These are phyloP conservation scores for Gnathonemus longibarbis DNA, from an alignment of 2,113 vertebrate species.

Conservation along the genomic window DNA sequence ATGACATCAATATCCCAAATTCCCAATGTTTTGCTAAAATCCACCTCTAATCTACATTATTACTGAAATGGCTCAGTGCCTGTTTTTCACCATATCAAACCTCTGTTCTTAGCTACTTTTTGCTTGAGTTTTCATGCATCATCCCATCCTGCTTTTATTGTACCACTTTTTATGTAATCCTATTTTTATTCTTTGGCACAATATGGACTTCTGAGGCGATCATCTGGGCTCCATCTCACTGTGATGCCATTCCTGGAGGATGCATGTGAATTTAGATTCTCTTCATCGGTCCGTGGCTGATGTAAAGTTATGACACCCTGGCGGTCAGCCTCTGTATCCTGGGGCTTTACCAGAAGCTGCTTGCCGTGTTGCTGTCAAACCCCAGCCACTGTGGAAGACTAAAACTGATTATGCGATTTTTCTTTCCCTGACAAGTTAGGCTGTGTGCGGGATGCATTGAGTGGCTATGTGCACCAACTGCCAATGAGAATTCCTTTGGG, in stretches of 20 bases:
- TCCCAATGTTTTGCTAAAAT: conserved; percentile 31
- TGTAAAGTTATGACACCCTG: not conserved
- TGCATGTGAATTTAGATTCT: conserved; percentile 46
- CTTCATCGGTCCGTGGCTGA: conserved; percentile 12
- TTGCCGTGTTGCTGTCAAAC: conserved; percentile 60
- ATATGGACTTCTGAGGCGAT: conserved; percentile 12
- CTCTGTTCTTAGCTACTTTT: not conserved
- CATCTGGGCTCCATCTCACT: conserved; percentile 37
- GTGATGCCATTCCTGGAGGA: conserved; percentile 37
- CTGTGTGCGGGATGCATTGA: conserved; percentile 49
- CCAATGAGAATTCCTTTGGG: conserved; percentile 20
- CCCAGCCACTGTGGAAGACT: conserved; percentile 49
- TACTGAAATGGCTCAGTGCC: conserved; percentile 33
- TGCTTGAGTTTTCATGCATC: conserved; percentile 31
- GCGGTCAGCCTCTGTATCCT: conserved; percentile 38
- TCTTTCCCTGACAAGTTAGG: conserved; percentile 66
- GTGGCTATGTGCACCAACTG: conserved; percentile 38
- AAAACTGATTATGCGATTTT: conserved; percentile 70
- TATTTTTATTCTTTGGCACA: not conserved
- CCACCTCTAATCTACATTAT: conserved; percentile 30
- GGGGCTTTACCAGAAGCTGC: conserved; percentile 48
- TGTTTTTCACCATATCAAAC: conserved; percentile 20
- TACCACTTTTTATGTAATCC: not conserved
- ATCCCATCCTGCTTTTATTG: not conserved
- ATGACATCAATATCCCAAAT: conserved; percentile 13